Conservation (phyloP, 2,113 vertebrate species). For the Labrus mixtus region DNA sequence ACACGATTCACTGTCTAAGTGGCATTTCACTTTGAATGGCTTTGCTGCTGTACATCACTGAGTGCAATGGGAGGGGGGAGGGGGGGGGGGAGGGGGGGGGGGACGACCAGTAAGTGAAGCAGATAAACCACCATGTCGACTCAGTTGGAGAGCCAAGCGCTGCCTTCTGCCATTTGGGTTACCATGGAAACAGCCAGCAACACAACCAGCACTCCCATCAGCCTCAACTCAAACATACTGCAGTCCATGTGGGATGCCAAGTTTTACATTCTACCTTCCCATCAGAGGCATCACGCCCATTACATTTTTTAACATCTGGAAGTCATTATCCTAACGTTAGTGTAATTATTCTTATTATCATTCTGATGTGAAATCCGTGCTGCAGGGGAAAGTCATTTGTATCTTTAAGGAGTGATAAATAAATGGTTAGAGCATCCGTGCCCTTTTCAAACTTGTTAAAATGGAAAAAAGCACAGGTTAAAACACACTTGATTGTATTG, state of each 20-base stretch:
- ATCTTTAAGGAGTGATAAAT: too few species aligned
- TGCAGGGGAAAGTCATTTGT: too few species aligned
- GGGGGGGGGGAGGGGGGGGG: accelerated
- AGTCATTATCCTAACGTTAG: too few species aligned
- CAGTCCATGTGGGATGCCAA: conserved; percentile 32
- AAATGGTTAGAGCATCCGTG: too few species aligned
- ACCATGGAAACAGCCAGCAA: conserved; percentile 83
- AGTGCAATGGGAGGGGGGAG: neutral
- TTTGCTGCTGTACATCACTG: conserved; percentile 50
- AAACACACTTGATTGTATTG: neutral
- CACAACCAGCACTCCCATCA: conserved; percentile 69
- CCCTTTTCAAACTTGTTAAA: too few species aligned
- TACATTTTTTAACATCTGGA: too few species aligned
- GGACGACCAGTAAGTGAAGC: conserved; percentile 35
- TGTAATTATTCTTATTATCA: too few species aligned
- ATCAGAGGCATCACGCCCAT: too few species aligned
- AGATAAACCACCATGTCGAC: conserved; percentile 69
- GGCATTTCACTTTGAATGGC: conserved; percentile 48
- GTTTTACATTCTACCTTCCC: neutral
- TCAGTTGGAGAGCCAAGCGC: conserved; percentile 67
- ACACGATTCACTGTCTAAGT: conserved; percentile 43
- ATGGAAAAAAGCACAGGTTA: too few species aligned
- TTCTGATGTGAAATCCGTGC: too few species aligned
- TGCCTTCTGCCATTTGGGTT: conserved; percentile 78
- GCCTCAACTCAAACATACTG: conserved; percentile 43